Percentiles rank a stretch among this genome's conserved stretches.
Conservation (phyloP, 2,797 vertebrate species). For the Adelosebastes latens region DNA sequence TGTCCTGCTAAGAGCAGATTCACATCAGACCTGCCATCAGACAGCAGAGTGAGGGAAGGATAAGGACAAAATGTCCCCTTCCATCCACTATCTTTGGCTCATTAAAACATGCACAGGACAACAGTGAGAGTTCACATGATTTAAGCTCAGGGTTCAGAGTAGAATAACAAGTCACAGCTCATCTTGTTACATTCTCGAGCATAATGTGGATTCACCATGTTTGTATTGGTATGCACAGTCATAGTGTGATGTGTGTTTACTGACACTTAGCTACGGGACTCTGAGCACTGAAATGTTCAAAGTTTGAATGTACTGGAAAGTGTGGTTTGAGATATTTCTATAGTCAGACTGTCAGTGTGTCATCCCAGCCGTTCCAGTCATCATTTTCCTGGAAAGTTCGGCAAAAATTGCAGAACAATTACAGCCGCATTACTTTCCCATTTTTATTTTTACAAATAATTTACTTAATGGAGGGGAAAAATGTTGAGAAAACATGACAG, state of each 20-base stretch:
- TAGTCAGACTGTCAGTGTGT: neutral
- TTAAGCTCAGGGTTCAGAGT: neutral
- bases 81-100: neutral
- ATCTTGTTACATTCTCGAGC: neutral
- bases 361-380: neutral
- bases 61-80: constrained; percentile 23
- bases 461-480: neutral
- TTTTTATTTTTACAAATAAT: neutral
- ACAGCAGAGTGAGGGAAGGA: constrained; percentile 2
- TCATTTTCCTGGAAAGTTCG: neutral
- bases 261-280: neutral
- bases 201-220: neutral
- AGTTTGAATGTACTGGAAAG: neutral
- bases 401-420: neutral
- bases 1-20: constrained; percentile 40
- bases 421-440: neutral
- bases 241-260: neutral
- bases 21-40: constrained; percentile 46
- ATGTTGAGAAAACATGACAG: neutral
- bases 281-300: neutral
- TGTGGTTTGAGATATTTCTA: neutral
- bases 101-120: neutral
- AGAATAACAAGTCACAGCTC: neutral
- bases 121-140: neutral
- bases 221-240: neutral